These are phyloP conservation scores for Sebastes fasciatus DNA, from an alignment of 2,113 vertebrate species.

Conservation along the genomic window DNA sequence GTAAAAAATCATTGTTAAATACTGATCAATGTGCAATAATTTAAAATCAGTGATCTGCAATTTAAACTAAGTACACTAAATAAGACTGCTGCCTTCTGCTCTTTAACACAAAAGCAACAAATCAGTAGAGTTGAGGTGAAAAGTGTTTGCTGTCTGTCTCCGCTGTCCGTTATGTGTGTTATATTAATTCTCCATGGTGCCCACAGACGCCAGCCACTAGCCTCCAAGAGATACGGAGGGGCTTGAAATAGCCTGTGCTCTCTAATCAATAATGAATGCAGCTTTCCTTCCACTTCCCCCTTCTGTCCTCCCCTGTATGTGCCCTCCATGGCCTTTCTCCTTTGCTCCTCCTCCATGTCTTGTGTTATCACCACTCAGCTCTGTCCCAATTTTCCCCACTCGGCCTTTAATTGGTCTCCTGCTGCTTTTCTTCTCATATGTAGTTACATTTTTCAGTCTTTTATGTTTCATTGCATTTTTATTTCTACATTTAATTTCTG, in stretches of 20 bases:
- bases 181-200: slow-evolving; percentile 22
- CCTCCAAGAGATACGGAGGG: slow-evolving; percentile 30
- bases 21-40: not conserved
- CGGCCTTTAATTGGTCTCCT: slow-evolving; percentile 32
- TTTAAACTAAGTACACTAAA: not conserved
- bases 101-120: not conserved
- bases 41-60: not conserved
- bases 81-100: not conserved
- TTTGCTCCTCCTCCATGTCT: slow-evolving; percentile 28
- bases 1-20: not conserved
- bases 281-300: slow-evolving; percentile 58
- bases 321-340: slow-evolving; percentile 44
- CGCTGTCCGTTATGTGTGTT: slow-evolving; percentile 14
- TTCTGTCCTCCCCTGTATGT: slow-evolving; percentile 26
- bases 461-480: not conserved
- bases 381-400: slow-evolving; percentile 10
- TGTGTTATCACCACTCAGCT: slow-evolving; percentile 44
- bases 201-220: slow-evolving; percentile 46
- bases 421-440: not conserved
- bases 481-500: not conserved
- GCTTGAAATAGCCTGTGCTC: slow-evolving; percentile 67
- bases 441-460: not conserved
- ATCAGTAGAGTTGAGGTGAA: not conserved
- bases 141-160: not conserved
- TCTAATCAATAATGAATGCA: slow-evolving; percentile 80